Percentiles rank a stretch among this genome's conserved stretches.
Conservation (phyloP, 1,140 invertebrate species). For the Drosophila aff. region DNA sequence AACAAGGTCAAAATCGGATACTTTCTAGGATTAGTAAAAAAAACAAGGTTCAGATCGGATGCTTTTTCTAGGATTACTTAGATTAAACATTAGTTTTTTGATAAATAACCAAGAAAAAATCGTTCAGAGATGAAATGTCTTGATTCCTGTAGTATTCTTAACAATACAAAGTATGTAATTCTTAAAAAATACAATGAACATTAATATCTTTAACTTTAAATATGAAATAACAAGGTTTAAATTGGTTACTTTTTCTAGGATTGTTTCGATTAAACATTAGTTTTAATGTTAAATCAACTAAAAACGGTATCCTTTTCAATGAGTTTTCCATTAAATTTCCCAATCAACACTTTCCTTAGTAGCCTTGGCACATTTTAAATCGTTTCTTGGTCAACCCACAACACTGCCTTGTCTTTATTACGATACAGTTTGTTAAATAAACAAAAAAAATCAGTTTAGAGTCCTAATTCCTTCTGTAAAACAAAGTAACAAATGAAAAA, state of each 20-base stretch:
- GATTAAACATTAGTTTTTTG: not conserved
- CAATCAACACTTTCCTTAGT: not conserved
- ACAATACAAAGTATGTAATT: too few species aligned
- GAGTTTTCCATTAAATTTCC: not conserved
- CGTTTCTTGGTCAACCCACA: not conserved
- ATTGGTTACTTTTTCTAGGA: not conserved
- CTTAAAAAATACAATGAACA: not conserved
- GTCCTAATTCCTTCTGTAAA: too few species aligned
- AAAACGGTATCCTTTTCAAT: not conserved
- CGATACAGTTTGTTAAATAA: not conserved
- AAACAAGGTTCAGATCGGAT: not conserved
- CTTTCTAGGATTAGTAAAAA: not conserved
- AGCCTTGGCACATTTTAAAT: not conserved
- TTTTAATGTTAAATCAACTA: not conserved
- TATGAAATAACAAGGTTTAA: not conserved
- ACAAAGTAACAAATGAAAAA: too few species aligned
- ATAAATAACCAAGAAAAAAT: too few species aligned
- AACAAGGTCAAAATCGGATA: not conserved
- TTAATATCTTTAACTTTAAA: not conserved
- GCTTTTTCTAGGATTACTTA: not conserved
- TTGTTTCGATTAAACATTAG: not conserved
- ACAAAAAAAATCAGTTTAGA: too few species aligned
- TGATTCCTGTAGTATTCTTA: too few species aligned
- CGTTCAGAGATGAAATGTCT: too few species aligned
- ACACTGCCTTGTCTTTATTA: not conserved